These are phyloP conservation scores for Bradypodion pumilum DNA, from an alignment of 2,797 vertebrate genomes.

Conservation along the genomic window DNA sequence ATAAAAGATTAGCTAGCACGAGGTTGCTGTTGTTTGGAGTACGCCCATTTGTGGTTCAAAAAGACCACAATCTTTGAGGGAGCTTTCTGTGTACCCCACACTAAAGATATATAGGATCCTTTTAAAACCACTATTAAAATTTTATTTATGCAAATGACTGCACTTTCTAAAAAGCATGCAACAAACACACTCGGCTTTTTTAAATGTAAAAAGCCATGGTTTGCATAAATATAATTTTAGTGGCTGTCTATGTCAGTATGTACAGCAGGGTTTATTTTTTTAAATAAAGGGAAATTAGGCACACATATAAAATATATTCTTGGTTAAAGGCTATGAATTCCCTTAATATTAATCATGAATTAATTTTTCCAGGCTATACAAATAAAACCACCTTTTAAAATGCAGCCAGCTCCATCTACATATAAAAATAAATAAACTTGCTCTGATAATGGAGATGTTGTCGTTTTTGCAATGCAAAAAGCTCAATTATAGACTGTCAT, in stretches of 20 bases:
- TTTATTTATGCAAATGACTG: too few relatives aligned
- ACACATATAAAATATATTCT: constrained; percentile 70
- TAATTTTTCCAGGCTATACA: constrained; percentile 70
- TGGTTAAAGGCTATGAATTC: constrained; percentile 76
- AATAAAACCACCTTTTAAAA: constrained; percentile 72
- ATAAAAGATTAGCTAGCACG: too few relatives aligned
- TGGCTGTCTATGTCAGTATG: constrained; percentile 33
- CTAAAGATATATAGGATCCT: too few relatives aligned
- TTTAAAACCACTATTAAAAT: too few relatives aligned
- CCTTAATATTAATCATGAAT: constrained; percentile 72
- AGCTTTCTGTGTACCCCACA: too few relatives aligned
- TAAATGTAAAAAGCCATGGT: too few relatives aligned
- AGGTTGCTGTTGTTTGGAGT: too few relatives aligned
- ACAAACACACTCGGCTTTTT: neutral
- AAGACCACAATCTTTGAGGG: too few relatives aligned
- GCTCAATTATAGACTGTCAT: constrained; percentile 56
- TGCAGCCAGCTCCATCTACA: constrained; percentile 60
- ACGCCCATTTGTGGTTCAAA: too few relatives aligned
- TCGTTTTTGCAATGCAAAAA: constrained; percentile 72
- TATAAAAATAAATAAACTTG: constrained; percentile 74
- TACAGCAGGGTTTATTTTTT: constrained; percentile 40
- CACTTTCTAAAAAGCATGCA: neutral
- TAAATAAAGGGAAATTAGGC: constrained; percentile 71
- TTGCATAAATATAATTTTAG: constrained; percentile 40
- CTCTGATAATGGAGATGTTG: constrained; percentile 73